These are phyloP conservation scores for Pardalotus punctatus DNA, from an alignment of 2,113 vertebrate species.

Conservation along the genomic window DNA sequence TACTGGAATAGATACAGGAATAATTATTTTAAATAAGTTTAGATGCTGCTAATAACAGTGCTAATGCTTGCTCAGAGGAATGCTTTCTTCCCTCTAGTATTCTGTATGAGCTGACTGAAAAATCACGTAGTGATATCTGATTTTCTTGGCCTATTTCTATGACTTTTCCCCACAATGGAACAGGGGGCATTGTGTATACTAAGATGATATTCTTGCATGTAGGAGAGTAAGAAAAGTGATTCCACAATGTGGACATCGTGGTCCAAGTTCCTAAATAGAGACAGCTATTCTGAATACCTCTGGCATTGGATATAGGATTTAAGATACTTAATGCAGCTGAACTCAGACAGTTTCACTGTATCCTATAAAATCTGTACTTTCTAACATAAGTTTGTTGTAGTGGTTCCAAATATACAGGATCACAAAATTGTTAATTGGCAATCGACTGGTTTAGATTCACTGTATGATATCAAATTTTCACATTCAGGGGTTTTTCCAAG, in stretches of 20 bases:
- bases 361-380: neutral
- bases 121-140: neutral
- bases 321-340: neutral
- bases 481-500: neutral
- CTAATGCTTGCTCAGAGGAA: neutral
- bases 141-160: neutral
- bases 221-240: neutral
- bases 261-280: neutral
- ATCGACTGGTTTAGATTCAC: neutral
- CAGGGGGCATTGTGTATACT: neutral
- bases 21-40: conserved; percentile 27
- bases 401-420: neutral
- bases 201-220: neutral
- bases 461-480: neutral
- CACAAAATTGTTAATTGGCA: neutral
- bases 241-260: neutral
- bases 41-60: conserved; percentile 37
- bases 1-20: neutral
- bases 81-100: neutral
- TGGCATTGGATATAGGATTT: neutral
- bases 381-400: neutral
- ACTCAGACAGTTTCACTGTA: neutral
- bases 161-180: neutral
- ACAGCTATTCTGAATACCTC: neutral
- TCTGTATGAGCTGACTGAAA: conserved; percentile 20